Evolutionary conservation across 2,113 vertebrate species (phyloP), one percentile per base, ranked within the genome.

Genomic region (Laticauda laticaudata): DNA sequence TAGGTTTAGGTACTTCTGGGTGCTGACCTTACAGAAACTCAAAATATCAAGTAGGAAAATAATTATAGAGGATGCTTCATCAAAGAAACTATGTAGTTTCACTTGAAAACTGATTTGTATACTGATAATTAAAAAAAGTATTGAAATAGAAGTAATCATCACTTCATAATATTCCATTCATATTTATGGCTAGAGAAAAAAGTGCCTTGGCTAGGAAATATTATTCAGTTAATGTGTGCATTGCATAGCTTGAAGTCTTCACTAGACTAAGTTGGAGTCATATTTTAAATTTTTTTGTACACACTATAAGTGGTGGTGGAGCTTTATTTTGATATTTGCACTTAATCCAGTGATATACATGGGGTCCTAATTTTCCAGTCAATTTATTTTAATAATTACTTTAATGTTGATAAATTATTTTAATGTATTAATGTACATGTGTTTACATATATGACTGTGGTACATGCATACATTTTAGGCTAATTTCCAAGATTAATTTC

Each of bases 1-100:
- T 29, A 11, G 1, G 39, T 85, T 90, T 90, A 86, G 95, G 61
- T 90, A 75, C 6, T 0, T 64, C 26, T 64, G 24, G 3, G 59
- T 61, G 1, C 29, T 87, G 93, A 91, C 92, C 97, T 94, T 3
- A 94, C 85, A 93, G 94, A 95, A 88, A 87, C 94, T 94, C 85
- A 85, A 94, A 94, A 90, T 24, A 92, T 57, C 93, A 97, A 93
- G 95, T 92, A 93, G 95, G 93, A 96, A 96, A 95, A 21, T 55
- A 91, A 95, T 53, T 95, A 94, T 85, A 94, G 91, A 95, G 93
- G 10, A 87, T 92, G 91, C 56, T 51, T 92, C 55, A 87, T 92
- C 94, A 94, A 43, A 92, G 86, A 51, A 91, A 92, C 95, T 95
- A 94, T 92, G 95, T 91, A 88, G 92, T 89, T 94, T 89, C 81